phyloP scores from a whole-genome alignment of 2,797 vertebrate species.

The Gambelia wislizenii region DNA sequence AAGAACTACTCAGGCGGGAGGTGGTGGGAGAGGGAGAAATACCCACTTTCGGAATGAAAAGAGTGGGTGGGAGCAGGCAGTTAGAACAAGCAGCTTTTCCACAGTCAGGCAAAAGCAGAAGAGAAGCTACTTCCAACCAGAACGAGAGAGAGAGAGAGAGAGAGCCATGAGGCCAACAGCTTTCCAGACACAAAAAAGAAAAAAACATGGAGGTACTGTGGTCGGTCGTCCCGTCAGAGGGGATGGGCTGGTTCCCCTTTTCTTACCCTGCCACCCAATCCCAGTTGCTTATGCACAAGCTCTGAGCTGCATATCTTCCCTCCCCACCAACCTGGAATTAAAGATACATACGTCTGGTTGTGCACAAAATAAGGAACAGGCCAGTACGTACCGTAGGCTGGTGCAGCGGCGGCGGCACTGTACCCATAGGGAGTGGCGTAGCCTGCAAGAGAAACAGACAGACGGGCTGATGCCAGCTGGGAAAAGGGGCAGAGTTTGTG shows the following conservation, averaged over 20 bases:
- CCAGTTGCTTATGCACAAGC: slow-evolving; percentile 62
- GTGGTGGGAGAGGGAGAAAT: slow-evolving; percentile 33
- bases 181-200: background rate
- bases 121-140: slow-evolving; percentile 84
- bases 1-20: slow-evolving; percentile 71
- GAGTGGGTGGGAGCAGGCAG: slow-evolving; percentile 78
- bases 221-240: slow-evolving; percentile 63
- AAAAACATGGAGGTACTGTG: slow-evolving; percentile 61
- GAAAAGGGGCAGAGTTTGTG: too few relatives aligned
- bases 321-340: slow-evolving; percentile 20
- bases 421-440: slow-evolving; percentile 97
- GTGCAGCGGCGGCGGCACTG: slow-evolving; percentile 91
- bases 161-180: slow-evolving; percentile 88
- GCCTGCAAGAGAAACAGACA: slow-evolving; percentile 80
- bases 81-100: slow-evolving; percentile 84
- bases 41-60: slow-evolving; percentile 73
- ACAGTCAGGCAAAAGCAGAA: slow-evolving; percentile 86
- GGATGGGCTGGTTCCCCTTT: slow-evolving; percentile 52
- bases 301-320: slow-evolving; percentile 50
- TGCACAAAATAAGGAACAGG: slow-evolving; percentile 44
- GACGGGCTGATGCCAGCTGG: background rate
- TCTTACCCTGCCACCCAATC: slow-evolving; percentile 32
- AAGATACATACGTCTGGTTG: background rate
- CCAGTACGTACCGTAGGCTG: slow-evolving; percentile 94
- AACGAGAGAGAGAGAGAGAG: slow-evolving; percentile 82